Evolutionary conservation across 2,113 vertebrate species (phyloP).

Genomic region (Triplophysa siluroides): DNA sequence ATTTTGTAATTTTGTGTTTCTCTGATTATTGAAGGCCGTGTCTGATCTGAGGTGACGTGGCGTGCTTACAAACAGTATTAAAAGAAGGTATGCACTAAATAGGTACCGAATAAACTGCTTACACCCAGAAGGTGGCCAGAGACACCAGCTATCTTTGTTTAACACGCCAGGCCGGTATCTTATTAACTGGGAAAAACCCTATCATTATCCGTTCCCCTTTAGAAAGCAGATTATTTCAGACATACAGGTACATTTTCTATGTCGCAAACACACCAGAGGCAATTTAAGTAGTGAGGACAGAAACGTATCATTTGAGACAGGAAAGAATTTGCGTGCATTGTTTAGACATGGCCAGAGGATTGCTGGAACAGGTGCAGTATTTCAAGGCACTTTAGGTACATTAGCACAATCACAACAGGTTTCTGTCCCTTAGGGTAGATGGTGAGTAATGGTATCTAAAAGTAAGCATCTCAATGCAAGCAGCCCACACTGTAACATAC

Average conservation of each 20-base stretch:
- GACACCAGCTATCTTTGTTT: not conserved
- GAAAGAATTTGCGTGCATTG: constrained; percentile 42
- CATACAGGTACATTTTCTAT: not conserved
- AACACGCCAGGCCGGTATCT: not conserved
- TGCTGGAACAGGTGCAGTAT: constrained; percentile 55
- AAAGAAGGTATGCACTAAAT: too few relatives aligned
- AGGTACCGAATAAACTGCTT: too few relatives aligned
- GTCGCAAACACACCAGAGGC: constrained; percentile 19
- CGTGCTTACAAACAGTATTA: too few relatives aligned
- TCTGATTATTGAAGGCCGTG: too few relatives aligned
- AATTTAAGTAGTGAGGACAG: not conserved
- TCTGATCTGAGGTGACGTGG: too few relatives aligned
- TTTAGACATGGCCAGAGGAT: constrained; percentile 43
- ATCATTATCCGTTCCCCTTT: not conserved
- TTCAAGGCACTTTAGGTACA: constrained; percentile 52
- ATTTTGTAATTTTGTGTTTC: too few relatives aligned
- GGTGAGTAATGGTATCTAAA: constrained; percentile 61
- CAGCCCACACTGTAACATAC: constrained; percentile 23
- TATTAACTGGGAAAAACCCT: constrained; percentile 1
- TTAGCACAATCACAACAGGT: constrained; percentile 52
- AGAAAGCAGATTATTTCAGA: not conserved
- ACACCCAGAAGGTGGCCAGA: not conserved
- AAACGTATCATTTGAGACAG: constrained; percentile 7
- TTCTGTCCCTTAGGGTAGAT: constrained; percentile 60
- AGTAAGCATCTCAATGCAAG: constrained; percentile 45